Base-by-base conservation (phyloP, 2,888 invertebrate genomes). In the Esperia sulphurella region DNA sequence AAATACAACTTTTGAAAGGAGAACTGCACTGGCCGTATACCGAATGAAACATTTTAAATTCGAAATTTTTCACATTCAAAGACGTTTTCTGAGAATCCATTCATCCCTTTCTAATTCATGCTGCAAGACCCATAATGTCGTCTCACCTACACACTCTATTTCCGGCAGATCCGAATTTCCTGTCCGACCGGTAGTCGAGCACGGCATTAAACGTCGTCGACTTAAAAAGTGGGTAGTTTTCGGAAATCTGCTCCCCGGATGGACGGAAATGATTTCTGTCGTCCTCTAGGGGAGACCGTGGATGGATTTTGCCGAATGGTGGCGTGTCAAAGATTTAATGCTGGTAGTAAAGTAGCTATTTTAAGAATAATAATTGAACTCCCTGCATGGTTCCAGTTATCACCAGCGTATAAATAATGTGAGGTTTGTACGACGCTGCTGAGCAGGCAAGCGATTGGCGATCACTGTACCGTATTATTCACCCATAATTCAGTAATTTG, bases 191-290 rank as follows among this genome's bases (percentile, higher is more conserved):
- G 65, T 54, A 60, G 65, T 53, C 57, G 57, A 55, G 59, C 61
- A 51, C 57, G 71, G 68, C 72, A 75, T 78, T 76, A 80, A 76
- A 75, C 77, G 82, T 75, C 78, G 79, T 58, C 57, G 75, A 74
- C 77, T 82, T 83, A 87, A 85, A 86, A 86, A 84, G 83, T 79
- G 83, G 83, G 80, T 82, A 83, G 79, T 79, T 76, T 76, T 75
- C 73, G 79, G 75, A 77, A 76, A 79, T 82, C 82, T 76, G 66
- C 63, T 70, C 69, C 59, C 68, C 69, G 84, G 77, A 75, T 69
- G 71, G 57, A 55, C 76, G 87, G 88, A 89, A 88, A 89, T 89
- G 79, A 83, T 83, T 80, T 80, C 84, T 82, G 84, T 83, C 83
- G 71, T 57, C 71, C 60, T 57, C 48, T 48, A 41, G 51, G 58